Conservation (phyloP, 2,888 invertebrate species). For the Theretra japonica region DNA sequence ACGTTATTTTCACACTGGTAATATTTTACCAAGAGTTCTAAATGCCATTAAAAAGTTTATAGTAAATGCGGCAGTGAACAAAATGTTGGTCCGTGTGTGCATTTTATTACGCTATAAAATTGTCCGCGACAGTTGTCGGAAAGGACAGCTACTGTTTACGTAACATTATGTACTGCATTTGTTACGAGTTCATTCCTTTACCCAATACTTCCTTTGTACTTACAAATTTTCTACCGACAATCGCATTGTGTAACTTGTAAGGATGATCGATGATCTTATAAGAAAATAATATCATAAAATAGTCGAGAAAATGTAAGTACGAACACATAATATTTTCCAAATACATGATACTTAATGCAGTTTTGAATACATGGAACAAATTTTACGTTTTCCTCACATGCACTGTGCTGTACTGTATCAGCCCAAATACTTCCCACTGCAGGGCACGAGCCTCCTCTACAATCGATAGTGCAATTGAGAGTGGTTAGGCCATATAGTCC, state of each 20-base stretch:
- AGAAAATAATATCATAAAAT: background rate
- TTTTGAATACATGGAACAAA: too few relatives aligned
- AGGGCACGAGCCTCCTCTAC: too few relatives aligned
- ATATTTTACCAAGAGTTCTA: background rate
- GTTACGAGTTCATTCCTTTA: background rate
- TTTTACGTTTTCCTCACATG: too few relatives aligned
- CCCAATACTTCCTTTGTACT: conserved; percentile 8
- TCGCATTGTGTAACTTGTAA: too few relatives aligned
- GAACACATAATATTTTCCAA: too few relatives aligned
- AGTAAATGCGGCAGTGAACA: background rate
- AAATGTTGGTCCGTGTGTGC: background rate
- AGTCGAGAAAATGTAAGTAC: too few relatives aligned
- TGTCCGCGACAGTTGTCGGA: conserved; percentile 18
- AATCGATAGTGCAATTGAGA: too few relatives aligned
- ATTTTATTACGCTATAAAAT: conserved; percentile 14
- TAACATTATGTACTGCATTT: conserved; percentile 6
- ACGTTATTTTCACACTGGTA: too few relatives aligned
- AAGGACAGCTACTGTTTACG: background rate
- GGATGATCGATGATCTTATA: background rate
- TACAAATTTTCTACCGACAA: background rate
- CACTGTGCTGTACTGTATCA: too few relatives aligned
- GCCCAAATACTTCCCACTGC: too few relatives aligned
- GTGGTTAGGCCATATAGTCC: too few relatives aligned
- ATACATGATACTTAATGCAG: too few relatives aligned
- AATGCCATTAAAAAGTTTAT: background rate